Base-by-base conservation (phyloP, 2,797 vertebrate genomes). In the Enteromius viviparus region DNA sequence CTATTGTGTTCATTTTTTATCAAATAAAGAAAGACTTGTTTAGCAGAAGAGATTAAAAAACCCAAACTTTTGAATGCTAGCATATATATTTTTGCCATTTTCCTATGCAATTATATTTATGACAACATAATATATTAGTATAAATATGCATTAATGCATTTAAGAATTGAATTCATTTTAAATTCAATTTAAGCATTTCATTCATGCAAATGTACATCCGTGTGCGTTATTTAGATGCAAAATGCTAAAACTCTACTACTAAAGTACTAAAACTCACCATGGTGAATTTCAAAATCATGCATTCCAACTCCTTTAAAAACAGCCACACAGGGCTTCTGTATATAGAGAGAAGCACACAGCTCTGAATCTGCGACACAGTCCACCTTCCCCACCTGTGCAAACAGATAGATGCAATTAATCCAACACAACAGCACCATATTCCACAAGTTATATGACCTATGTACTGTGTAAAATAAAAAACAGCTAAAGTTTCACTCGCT, bases 281-380 rank as follows among this genome's bases (percentile, higher is more conserved):
- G 97, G 90, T 99, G 96, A 87, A 99, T 97, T 94, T 99, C 98
- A 88, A 97, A 99, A 92, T 98, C 94, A 60, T 95, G 93, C 85
- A 96, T 93, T 83, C 97, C 98, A 64, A 97, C 94, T 80, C 97
- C 98, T 95, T 99, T 99, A 91, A 99, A 99, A 68, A 97, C 96
- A 1, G 95, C 97, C 49, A 98, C 90, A 74, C 95, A 96, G 4
- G 97, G 92, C 88, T 97, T 96, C 29, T 96, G 94, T 88, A 99
- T 95, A 88, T 98, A 99, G 0, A 99, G 92, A 29, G 96, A 95
- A 81, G 89, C 93, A 89, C 98, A 99, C 84, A 97, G 64, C 19
- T 91, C 85, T 19, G 92, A 89, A 78, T 96, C 95, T 3, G 92
- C 89, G 19, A 88, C 81, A 79, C 98, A 99, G 89, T 99, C 94